These are phyloP conservation scores for Paramormyrops kingsleyae DNA, from an alignment of 2,113 vertebrate genomes.

Conservation along the genomic window DNA sequence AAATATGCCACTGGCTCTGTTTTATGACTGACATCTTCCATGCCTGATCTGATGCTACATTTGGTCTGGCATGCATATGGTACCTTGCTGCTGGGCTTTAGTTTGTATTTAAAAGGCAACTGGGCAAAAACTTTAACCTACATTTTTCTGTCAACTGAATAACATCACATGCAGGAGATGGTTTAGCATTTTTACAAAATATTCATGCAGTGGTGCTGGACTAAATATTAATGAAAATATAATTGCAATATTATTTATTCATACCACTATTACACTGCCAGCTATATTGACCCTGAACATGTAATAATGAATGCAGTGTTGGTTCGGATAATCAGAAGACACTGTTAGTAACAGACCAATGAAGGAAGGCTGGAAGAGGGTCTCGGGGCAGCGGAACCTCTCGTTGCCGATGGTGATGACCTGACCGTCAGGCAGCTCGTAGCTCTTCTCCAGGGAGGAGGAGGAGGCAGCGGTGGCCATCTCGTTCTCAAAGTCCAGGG, in stretches of 20 bases:
- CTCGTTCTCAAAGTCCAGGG: conserved; percentile 86
- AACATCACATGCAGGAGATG: not conserved
- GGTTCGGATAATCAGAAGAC: not conserved
- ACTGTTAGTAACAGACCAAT: conserved; percentile 58
- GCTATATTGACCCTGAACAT: not conserved
- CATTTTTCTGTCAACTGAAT: not conserved
- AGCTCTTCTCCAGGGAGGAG: conserved; percentile 84
- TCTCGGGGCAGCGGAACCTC: conserved; percentile 82
- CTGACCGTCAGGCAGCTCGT: conserved; percentile 81
- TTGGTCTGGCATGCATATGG: not conserved
- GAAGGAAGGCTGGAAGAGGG: conserved; percentile 85
- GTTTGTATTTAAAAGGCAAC: not conserved
- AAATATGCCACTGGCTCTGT: not conserved
- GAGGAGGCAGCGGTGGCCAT: conserved; percentile 85
- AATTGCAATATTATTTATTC: not conserved
- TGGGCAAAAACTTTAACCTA: not conserved
- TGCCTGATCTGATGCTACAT: not conserved
- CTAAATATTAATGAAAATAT: not conserved
- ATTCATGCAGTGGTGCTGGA: not conserved
- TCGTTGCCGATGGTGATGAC: conserved; percentile 87
- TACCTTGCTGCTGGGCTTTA: not conserved
- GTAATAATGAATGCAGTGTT: not conserved
- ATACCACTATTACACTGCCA: not conserved
- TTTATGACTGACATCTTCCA: not conserved
- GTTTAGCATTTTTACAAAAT: not conserved